Evolutionary conservation across 2,113 vertebrate genomes (phyloP).

Genomic region (Saccopteryx bilineata): DNA sequence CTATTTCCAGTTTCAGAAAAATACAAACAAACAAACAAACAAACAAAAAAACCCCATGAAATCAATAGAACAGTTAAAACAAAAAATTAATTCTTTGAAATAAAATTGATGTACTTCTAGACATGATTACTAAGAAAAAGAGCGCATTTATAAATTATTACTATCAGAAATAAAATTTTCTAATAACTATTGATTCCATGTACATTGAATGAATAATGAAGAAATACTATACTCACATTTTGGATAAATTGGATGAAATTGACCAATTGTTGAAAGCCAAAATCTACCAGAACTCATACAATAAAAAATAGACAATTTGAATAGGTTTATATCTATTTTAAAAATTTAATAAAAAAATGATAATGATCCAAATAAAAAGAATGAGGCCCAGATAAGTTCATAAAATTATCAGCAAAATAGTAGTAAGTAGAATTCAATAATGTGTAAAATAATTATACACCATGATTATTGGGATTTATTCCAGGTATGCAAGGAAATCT

Average conservation of each 20-base stretch:
- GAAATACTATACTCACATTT: not conserved
- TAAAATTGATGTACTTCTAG: not conserved
- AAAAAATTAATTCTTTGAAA: not conserved
- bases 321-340: not conserved
- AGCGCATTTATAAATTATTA: not conserved
- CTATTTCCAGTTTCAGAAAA: too few relatives aligned
- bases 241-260: not conserved
- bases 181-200: not conserved
- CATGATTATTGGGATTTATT: not conserved
- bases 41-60: not conserved
- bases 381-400: not conserved
- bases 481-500: not conserved
- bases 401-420: not conserved
- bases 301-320: not conserved
- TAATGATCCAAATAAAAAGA: constrained; percentile 15
- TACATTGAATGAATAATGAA: not conserved
- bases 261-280: not conserved
- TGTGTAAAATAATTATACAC: not conserved
- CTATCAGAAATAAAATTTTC: not conserved
- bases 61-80: not conserved
- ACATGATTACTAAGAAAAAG: not conserved
- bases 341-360: not conserved
- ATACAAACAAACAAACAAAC: too few relatives aligned
- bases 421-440: not conserved
- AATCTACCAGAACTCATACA: not conserved